Evolutionary conservation across 1,140 invertebrate species (phyloP).

Genomic region (Eupristina koningsbergeri): DNA sequence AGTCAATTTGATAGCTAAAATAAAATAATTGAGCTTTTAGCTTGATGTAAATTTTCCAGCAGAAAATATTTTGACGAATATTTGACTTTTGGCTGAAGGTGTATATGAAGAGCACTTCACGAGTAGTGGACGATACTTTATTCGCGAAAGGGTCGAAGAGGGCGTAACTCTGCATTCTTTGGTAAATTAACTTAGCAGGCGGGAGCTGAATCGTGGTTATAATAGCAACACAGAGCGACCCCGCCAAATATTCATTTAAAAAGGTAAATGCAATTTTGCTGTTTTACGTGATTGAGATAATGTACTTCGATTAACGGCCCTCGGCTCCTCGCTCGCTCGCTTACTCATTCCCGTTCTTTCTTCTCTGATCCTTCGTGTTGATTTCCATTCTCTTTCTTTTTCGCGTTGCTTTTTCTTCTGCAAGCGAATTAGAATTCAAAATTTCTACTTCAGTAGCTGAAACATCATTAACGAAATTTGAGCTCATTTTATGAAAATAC

Average conservation of each 20-base stretch:
- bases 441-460: constrained; percentile 63
- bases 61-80: not conserved
- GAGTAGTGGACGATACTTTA: constrained; percentile 60
- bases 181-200: constrained; percentile 74
- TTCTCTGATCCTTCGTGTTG: constrained; percentile 5
- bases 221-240: constrained; percentile 57
- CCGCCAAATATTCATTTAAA: constrained; percentile 75
- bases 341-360: constrained; percentile 43
- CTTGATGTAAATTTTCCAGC: not conserved
- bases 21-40: not conserved
- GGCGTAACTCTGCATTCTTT: constrained; percentile 72
- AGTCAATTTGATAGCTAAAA: not conserved
- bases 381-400: not conserved
- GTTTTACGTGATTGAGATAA: constrained; percentile 75
- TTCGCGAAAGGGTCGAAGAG: constrained; percentile 65
- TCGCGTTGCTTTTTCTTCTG: constrained; percentile 40
- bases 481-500: constrained; percentile 17
- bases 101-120: constrained; percentile 7
- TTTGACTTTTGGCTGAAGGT: constrained; percentile 1
- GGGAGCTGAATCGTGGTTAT: constrained; percentile 57
- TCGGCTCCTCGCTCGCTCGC: constrained; percentile 42
- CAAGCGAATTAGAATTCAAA: not conserved
- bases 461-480: constrained; percentile 70
- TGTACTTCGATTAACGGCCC: constrained; percentile 72
- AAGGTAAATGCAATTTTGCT: constrained; percentile 75